phyloP scores from a whole-genome alignment of 2,888 invertebrate species.

The Matsumyia berberina region DNA sequence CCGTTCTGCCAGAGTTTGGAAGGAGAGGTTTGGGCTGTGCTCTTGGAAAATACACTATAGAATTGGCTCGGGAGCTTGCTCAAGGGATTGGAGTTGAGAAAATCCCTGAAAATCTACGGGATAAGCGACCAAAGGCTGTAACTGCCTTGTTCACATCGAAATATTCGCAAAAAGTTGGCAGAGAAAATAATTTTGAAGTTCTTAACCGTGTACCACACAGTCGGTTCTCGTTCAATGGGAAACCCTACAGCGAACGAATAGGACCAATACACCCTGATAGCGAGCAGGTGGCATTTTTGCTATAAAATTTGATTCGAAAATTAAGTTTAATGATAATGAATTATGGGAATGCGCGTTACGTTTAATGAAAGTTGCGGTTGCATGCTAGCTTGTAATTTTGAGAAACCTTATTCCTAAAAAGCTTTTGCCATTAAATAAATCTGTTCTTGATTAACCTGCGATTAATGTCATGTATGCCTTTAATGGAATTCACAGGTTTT shows the following conservation, averaged over 20 bases:
- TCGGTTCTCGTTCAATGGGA: constrained; percentile 86
- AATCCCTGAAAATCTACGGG: constrained; percentile 78
- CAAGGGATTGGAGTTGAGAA: constrained; percentile 84
- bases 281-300: constrained; percentile 76
- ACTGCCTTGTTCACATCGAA: constrained; percentile 87
- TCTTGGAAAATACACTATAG: constrained; percentile 86
- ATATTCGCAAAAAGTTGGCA: constrained; percentile 86
- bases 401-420: neutral
- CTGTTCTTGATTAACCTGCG: too few species aligned
- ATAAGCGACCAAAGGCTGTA: constrained; percentile 82
- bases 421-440: neutral
- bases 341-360: neutral
- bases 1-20: constrained; percentile 85
- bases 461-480: too few species aligned
- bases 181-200: constrained; percentile 85
- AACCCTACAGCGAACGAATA: constrained; percentile 86
- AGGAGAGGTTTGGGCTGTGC: constrained; percentile 85
- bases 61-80: constrained; percentile 85
- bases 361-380: neutral
- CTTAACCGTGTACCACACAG: constrained; percentile 85
- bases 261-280: constrained; percentile 80
- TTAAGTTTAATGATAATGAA: neutral
- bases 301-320: constrained; percentile 50
- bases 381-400: neutral
- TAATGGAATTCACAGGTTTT: too few species aligned